Evolutionary conservation across 2,888 invertebrate genomes (phyloP), one percentile per base, ranked within the genome.

Genomic region (Latheticus oryzae): DNA sequence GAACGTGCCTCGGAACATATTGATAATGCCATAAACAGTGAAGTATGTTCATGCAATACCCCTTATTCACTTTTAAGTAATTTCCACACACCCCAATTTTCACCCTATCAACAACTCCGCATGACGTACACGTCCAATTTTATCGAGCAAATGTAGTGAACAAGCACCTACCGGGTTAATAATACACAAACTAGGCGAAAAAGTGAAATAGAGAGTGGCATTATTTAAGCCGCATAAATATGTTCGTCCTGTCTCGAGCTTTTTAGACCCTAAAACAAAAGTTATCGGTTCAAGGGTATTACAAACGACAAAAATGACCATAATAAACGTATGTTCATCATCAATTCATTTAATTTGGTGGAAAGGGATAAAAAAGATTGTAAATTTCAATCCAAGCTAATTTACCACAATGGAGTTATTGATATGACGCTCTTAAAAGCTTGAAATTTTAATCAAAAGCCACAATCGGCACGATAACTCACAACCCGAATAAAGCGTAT

Each of bases 261-360:
- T 42, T 42, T 23, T 42, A 42, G n/a, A 24, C 42, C 5, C 8
- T 4, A 7, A 15, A 17, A 11, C 28, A 30, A 15, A 45, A 45
- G 15, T 32, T 17, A 32, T 32, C 30, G 32, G 32, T 12, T 19
- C 23, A 21, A 30, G 43, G 28, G n/a, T n/a, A 30, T 26, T 28
- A 13, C 28, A 28, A 43, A 28, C 9, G 28, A 7, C n/a, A n/a
- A n/a, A n/a, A n/a, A n/a, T n/a, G n/a, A n/a, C n/a, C n/a, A n/a
- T 11, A 23, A 23, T 40, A 12, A 40, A 40, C 24, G 40, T 13
- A 40, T 11, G 12, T 12, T 5, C 23, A 11, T 12, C 45, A 30
- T 28, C 19, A 45, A 19, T 45, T 30, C n/a, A 45, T 30, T 45
- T 16, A 24, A 40, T 40, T 40, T 24, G 8, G 21, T 11, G 40